Conservation (phyloP, 2,888 invertebrate species). For the Polia nebulosa region DNA sequence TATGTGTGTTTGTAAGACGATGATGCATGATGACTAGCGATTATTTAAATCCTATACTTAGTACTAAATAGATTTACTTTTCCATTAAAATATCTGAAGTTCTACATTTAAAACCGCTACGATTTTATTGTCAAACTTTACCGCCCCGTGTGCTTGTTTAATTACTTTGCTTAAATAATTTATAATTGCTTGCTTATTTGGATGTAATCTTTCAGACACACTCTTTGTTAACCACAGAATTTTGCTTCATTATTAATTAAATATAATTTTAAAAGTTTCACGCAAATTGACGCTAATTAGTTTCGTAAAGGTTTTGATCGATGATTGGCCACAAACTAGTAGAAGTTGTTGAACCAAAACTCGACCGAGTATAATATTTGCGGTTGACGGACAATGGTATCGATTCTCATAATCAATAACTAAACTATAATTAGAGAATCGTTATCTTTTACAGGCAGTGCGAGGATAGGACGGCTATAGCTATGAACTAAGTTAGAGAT, state of each 20-base stretch:
- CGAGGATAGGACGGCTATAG: too few relatives aligned
- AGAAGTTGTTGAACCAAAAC: neutral
- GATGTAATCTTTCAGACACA: neutral
- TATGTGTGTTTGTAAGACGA: too few relatives aligned
- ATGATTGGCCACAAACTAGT: conserved; percentile 7
- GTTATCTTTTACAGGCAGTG: too few relatives aligned
- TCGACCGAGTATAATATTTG: neutral
- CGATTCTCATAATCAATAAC: too few relatives aligned
- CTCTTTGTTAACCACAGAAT: conserved; percentile 1
- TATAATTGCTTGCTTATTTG: conserved; percentile 5
- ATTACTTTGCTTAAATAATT: conserved; percentile 12
- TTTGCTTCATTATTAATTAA: neutral
- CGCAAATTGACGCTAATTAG: conserved; percentile 19
- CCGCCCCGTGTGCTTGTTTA: neutral
- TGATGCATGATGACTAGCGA: too few relatives aligned
- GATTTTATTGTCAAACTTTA: neutral
- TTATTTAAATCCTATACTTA: too few relatives aligned
- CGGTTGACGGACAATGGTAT: neutral
- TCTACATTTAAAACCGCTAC: neutral
- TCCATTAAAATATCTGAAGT: neutral
- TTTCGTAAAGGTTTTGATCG: conserved; percentile 9
- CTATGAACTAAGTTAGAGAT: too few relatives aligned
- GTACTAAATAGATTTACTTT: too few relatives aligned
- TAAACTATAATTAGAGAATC: too few relatives aligned
- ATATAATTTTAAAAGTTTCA: neutral